Evolutionary conservation across 2,888 invertebrate species (phyloP).

Genomic region (Mimas tiliae): DNA sequence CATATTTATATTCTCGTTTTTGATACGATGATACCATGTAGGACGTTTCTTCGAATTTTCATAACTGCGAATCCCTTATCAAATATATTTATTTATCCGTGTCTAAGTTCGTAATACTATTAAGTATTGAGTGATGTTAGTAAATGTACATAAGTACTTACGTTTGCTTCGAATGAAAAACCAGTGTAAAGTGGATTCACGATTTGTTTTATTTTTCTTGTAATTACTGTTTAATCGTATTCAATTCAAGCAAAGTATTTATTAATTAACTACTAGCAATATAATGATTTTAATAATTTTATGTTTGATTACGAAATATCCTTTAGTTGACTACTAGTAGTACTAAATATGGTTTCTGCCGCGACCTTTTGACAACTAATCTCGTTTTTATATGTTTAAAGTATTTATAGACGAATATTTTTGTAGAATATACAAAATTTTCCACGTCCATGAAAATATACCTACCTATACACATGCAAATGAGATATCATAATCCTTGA

Average conservation of each 20-base stretch:
- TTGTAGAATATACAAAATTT: conserved; percentile 21
- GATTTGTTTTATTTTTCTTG: not conserved
- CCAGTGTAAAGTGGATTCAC: not conserved
- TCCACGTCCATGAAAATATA: conserved; percentile 28
- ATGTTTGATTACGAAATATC: not conserved
- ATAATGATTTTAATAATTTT: too few species aligned
- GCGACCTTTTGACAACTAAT: conserved; percentile 17
- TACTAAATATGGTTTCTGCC: not conserved
- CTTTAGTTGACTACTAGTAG: not conserved
- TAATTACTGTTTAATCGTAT: not conserved
- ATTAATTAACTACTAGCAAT: not conserved
- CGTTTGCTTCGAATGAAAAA: not conserved
- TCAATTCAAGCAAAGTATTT: not conserved
- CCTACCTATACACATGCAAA: conserved; percentile 22
- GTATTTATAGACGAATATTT: conserved; percentile 24
- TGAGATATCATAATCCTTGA: conserved; percentile 28
- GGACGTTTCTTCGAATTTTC: too few species aligned
- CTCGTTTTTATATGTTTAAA: not conserved
- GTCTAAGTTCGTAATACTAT: too few species aligned
- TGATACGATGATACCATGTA: too few species aligned
- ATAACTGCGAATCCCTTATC: too few species aligned
- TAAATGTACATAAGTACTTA: not conserved
- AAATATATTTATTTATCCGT: too few species aligned
- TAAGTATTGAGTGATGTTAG: too few species aligned
- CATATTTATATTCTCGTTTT: too few species aligned